A percentile compares a stretch with the other conserved stretches of the same genome.
Conservation (phyloP, 2,888 invertebrate species). For the Parthenolecanium corni region DNA sequence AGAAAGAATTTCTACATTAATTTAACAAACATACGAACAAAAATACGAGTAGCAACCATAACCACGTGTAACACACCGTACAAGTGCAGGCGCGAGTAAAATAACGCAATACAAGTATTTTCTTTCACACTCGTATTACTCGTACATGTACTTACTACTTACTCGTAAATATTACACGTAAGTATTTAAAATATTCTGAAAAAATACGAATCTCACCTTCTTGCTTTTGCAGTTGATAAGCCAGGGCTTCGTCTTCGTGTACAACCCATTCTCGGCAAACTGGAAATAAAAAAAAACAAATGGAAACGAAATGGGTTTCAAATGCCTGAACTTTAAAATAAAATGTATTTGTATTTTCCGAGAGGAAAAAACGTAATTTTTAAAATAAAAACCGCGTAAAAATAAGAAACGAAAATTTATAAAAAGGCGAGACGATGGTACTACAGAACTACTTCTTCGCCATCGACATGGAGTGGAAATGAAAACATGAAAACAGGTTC, state of each 20-base stretch:
- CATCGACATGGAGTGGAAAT: too few species aligned
- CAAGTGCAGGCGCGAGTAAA: too few species aligned
- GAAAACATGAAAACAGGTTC: too few species aligned
- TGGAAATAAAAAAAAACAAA: slow-evolving; percentile 38
- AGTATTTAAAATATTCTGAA: not conserved
- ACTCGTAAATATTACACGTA: not conserved
- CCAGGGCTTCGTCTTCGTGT: slow-evolving; percentile 70
- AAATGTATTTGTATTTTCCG: too few species aligned
- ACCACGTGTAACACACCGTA: not conserved
- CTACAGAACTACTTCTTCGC: too few species aligned
- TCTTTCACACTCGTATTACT: too few species aligned
- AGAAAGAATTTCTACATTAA: not conserved
- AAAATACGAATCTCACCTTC: slow-evolving; percentile 51
- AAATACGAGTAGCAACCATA: not conserved
- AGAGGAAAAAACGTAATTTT: too few species aligned
- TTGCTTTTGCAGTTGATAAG: slow-evolving; percentile 66
- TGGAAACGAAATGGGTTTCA: slow-evolving; percentile 5
- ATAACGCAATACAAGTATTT: too few species aligned
- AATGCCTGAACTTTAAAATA: not conserved
- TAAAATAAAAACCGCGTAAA: too few species aligned
- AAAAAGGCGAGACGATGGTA: too few species aligned
- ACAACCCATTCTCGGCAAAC: slow-evolving; percentile 74
- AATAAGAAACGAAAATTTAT: too few species aligned
- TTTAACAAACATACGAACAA: not conserved
- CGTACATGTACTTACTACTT: too few species aligned